Conservation (phyloP, 2,888 invertebrate species). For the Meloe dianella region DNA sequence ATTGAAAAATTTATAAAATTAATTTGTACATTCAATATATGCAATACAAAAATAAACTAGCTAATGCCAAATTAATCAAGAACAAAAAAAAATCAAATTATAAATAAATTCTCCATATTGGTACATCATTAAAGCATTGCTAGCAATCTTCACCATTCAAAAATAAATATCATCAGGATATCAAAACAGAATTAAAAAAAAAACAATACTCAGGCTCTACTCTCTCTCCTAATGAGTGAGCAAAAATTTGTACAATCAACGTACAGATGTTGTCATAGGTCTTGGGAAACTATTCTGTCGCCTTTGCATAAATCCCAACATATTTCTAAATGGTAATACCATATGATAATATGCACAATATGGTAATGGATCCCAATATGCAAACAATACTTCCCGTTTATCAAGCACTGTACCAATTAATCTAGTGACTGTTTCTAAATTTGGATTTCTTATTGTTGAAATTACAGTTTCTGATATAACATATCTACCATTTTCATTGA, state of each 20-base stretch:
- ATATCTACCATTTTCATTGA: constrained; percentile 62
- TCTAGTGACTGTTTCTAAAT: constrained; percentile 64
- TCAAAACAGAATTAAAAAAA: not conserved
- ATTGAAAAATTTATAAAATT: constrained; percentile 27
- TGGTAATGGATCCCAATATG: constrained; percentile 85
- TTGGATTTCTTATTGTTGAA: constrained; percentile 59
- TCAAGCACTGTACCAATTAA: constrained; percentile 74
- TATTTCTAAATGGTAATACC: constrained; percentile 71
- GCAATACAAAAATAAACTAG: constrained; percentile 21
- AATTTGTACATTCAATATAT: constrained; percentile 16
- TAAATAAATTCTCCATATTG: too few species aligned
- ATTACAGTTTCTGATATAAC: constrained; percentile 68
- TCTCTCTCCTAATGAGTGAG: constrained; percentile 51
- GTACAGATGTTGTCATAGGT: constrained; percentile 55
- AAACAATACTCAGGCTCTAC: constrained; percentile 48
- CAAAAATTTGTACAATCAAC: constrained; percentile 46
- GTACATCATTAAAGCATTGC: not conserved
- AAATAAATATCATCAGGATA: not conserved
- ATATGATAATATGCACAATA: constrained; percentile 87
- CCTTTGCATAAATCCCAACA: constrained; percentile 64
- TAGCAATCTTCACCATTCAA: not conserved
- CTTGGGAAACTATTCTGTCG: constrained; percentile 57
- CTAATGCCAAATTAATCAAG: constrained; percentile 12
- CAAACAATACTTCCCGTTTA: constrained; percentile 80
- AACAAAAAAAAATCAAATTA: not conserved